Evolutionary conservation across 2,888 invertebrate species (phyloP).

Genomic region (Chrysopilus asiliformis): DNA sequence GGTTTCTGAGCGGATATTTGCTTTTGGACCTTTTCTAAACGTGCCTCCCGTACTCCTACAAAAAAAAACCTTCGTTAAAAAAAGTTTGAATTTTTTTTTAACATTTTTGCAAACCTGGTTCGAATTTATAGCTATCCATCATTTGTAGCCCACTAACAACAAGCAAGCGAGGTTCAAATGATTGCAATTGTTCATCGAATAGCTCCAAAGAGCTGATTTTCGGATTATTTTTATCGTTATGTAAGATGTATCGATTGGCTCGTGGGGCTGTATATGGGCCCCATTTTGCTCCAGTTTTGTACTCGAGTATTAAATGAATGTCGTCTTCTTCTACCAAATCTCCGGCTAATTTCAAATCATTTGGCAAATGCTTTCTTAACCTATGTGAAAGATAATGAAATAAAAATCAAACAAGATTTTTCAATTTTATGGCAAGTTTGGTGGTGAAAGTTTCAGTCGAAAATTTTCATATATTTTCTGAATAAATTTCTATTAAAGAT

Average conservation of each 20-base stretch:
- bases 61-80: slow-evolving; percentile 3
- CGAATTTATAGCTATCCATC: slow-evolving; percentile 60
- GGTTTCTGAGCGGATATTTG: slow-evolving; percentile 48
- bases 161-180: slow-evolving; percentile 55
- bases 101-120: slow-evolving; percentile 11
- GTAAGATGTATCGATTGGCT: slow-evolving; percentile 74
- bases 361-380: slow-evolving; percentile 46
- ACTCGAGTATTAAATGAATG: slow-evolving; percentile 67
- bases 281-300: slow-evolving; percentile 65
- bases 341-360: slow-evolving; percentile 49
- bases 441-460: background rate
- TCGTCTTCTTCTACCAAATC: slow-evolving; percentile 55
- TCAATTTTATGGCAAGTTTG: background rate
- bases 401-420: too few relatives aligned
- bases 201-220: slow-evolving; percentile 56
- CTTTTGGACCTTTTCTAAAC: slow-evolving; percentile 48
- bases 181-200: slow-evolving; percentile 46
- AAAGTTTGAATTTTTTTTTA: background rate
- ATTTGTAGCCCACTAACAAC: slow-evolving; percentile 75
- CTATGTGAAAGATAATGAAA: slow-evolving; percentile 22
- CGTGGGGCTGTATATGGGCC: slow-evolving; percentile 57
- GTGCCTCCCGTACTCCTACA: slow-evolving; percentile 47
- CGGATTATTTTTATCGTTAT: slow-evolving; percentile 71
- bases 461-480: background rate
- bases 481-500: background rate